Percentiles rank a stretch among this genome's conserved stretches.
Conservation (phyloP, 2,888 invertebrate genomes). For the Serrognathus titanus region DNA sequence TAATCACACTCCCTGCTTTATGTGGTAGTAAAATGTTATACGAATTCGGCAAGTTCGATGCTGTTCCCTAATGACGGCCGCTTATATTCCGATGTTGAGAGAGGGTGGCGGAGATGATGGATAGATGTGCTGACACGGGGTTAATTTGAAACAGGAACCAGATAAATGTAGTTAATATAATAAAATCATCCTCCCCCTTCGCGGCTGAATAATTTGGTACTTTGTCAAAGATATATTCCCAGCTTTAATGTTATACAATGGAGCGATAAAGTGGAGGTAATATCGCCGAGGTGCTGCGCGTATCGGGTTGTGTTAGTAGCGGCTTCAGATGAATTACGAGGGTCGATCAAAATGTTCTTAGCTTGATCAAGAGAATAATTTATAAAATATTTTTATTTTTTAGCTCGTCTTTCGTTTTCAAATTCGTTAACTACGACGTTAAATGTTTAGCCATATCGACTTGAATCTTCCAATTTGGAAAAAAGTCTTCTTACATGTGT, state of each 20-base stretch:
- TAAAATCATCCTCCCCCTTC: slow-evolving; percentile 30
- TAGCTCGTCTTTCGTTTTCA: too few relatives aligned
- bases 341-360: too few relatives aligned
- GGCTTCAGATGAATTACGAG: slow-evolving; percentile 20
- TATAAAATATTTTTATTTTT: too few relatives aligned
- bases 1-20: slow-evolving; percentile 27
- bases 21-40: slow-evolving; percentile 23
- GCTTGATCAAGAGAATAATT: too few relatives aligned
- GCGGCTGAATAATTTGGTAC: slow-evolving; percentile 25
- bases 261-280: slow-evolving; percentile 19
- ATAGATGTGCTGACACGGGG: slow-evolving; percentile 42
- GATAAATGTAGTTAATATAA: slow-evolving; percentile 46
- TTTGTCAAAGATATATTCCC: slow-evolving; percentile 24
- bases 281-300: slow-evolving; percentile 16
- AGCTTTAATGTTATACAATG: slow-evolving; percentile 20
- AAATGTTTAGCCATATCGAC: too few relatives aligned
- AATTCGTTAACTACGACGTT: too few relatives aligned
- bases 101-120: slow-evolving; percentile 35
- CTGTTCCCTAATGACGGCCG: slow-evolving; percentile 25
- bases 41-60: slow-evolving; percentile 24
- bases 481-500: too few relatives aligned
- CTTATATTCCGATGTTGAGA: slow-evolving; percentile 21
- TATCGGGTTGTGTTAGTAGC: slow-evolving; percentile 20
- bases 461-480: too few relatives aligned
- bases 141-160: slow-evolving; percentile 46